Conservation (phyloP, 2,888 invertebrate species). For the Caenorhabditis sinica region DNA sequence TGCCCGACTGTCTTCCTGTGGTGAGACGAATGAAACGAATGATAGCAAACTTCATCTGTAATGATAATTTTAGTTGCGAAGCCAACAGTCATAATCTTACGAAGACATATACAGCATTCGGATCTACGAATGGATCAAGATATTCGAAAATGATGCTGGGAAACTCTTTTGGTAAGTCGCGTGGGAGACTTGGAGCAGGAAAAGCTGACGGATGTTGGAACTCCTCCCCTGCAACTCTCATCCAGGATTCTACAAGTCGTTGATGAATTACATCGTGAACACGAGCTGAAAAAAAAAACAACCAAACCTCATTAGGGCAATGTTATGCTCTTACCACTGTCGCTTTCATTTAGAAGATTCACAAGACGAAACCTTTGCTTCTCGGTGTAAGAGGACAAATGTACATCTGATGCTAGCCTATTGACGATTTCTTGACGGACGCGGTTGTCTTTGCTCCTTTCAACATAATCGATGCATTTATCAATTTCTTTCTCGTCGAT, state of each 20-base stretch:
- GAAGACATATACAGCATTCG: constrained; percentile 35
- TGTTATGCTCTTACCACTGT: constrained; percentile 58
- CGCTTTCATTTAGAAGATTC: constrained; percentile 46
- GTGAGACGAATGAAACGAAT: constrained; percentile 26
- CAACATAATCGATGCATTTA: constrained; percentile 51
- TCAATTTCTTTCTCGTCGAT: constrained; percentile 42
- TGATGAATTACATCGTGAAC: constrained; percentile 48
- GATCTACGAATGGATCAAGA: constrained; percentile 46
- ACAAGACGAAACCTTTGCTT: constrained; percentile 53
- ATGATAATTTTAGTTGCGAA: not conserved
- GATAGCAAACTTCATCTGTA: constrained; percentile 51
- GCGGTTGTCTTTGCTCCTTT: constrained; percentile 45
- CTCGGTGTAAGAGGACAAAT: constrained; percentile 46
- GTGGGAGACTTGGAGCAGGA: not conserved
- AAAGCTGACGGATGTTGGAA: constrained; percentile 15
- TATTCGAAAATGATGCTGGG: constrained; percentile 56
- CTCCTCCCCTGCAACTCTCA: constrained; percentile 36
- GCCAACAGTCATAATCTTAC: constrained; percentile 28
- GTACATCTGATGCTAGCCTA: constrained; percentile 49
- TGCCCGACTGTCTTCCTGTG: not conserved
- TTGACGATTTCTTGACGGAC: constrained; percentile 40
- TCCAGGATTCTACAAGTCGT: constrained; percentile 59
- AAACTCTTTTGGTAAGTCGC: constrained; percentile 36
- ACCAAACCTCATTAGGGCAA: too few relatives aligned
- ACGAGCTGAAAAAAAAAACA: constrained; percentile 34